phyloP scores from a whole-genome alignment of 2,113 vertebrate species.

The Mystacornis crossleyi region DNA sequence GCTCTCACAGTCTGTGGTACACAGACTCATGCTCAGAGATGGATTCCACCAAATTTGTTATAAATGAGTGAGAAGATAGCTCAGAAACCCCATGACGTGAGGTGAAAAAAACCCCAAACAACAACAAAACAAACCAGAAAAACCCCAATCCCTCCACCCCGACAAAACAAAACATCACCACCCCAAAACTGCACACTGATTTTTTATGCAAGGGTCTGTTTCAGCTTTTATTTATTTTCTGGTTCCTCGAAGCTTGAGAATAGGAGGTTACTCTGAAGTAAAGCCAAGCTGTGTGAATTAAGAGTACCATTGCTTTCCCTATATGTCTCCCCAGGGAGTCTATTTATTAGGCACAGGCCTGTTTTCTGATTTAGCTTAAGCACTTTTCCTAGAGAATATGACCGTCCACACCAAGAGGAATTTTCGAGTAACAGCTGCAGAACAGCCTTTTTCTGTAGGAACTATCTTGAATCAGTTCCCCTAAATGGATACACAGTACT shows the following conservation, averaged over 20 bases:
- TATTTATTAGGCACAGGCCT: slow-evolving; percentile 21
- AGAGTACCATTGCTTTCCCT: neutral
- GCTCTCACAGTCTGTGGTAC: neutral
- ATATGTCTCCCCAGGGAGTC: neutral
- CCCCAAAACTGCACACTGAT: neutral
- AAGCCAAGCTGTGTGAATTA: neutral
- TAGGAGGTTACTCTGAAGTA: neutral
- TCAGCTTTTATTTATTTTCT: neutral
- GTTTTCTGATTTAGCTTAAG: slow-evolving; percentile 30
- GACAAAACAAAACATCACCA: neutral
- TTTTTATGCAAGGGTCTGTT: neutral
- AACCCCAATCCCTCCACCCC: too few species aligned
- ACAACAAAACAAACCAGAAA: neutral
- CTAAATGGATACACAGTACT: neutral
- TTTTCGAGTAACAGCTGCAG: neutral
- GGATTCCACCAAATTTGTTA: neutral
- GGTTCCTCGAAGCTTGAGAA: neutral
- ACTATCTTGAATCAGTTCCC: neutral
- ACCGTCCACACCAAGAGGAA: neutral
- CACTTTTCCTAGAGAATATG: neutral
- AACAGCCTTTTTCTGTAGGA: neutral
- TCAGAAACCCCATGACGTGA: neutral
- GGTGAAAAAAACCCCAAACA: rapidly evolving
- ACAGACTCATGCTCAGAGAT: neutral
- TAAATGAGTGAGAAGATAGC: neutral